Conservation (phyloP, 2,797 vertebrate genomes). For the Prunella strophiata region DNA sequence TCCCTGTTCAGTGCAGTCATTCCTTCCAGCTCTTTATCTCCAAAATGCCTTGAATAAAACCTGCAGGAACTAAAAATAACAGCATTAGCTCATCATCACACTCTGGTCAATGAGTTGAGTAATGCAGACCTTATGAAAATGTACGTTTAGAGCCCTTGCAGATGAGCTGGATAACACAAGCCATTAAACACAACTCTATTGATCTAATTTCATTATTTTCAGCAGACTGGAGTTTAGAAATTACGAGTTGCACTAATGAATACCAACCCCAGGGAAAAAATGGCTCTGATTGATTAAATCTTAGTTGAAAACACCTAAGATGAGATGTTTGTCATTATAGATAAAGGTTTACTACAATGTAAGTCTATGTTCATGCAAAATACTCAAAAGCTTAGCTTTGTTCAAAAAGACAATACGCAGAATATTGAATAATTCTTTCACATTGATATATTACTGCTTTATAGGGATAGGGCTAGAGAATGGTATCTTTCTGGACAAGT, state of each 20-base stretch:
- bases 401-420: neutral
- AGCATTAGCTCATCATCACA: conserved; percentile 60
- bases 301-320: conserved; percentile 17
- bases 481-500: neutral
- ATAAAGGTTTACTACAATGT: neutral
- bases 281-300: conserved; percentile 2
- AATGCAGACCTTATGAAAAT: conserved; percentile 69
- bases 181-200: conserved; percentile 65
- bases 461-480: neutral
- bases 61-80: conserved; percentile 58
- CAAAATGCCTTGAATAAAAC: conserved; percentile 3
- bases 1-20: neutral
- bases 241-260: conserved; percentile 42
- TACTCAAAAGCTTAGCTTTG: neutral
- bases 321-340: neutral
- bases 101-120: conserved; percentile 68
- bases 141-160: conserved; percentile 37
- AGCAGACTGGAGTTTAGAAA: conserved; percentile 46
- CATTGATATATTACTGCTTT: neutral
- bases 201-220: conserved; percentile 70
- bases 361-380: conserved; percentile 14
- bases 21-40: conserved; percentile 42
- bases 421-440: neutral
- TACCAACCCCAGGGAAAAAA: neutral
- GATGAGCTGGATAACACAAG: conserved; percentile 60